A percentile compares a stretch with the other conserved stretches of the same genome.
Conservation (phyloP, 2,888 invertebrate species). For the Hirtodrosophila trivittata region DNA sequence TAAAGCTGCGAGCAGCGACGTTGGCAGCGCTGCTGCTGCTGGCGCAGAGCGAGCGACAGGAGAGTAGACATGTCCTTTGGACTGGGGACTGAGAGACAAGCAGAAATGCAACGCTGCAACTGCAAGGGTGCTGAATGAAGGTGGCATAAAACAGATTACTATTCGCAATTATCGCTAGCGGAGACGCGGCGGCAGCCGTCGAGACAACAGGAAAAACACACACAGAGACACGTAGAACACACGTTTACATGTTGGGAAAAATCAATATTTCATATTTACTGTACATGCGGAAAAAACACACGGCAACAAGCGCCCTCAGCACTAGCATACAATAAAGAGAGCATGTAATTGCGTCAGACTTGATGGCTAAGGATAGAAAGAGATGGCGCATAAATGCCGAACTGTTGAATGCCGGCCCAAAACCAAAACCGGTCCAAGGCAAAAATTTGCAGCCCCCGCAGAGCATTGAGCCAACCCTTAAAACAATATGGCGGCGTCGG, state of each 20-base stretch:
- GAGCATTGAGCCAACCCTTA: slow-evolving; percentile 53
- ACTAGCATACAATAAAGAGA: slow-evolving; percentile 2
- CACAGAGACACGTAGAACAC: slow-evolving; percentile 7
- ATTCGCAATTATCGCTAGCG: slow-evolving; percentile 20
- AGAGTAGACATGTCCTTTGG: slow-evolving; percentile 15
- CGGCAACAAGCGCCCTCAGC: slow-evolving; percentile 18
- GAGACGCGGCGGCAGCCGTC: too few species aligned
- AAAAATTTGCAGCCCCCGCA: slow-evolving; percentile 51
- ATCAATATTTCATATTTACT: slow-evolving; percentile 76
- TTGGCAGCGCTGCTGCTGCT: slow-evolving; percentile 14
- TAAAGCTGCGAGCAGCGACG: slow-evolving; percentile 55
- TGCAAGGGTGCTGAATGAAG: slow-evolving; percentile 25
- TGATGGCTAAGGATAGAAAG: slow-evolving; percentile 12
- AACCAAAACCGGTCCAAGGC: slow-evolving; percentile 29
- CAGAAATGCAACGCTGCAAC: slow-evolving; percentile 52
- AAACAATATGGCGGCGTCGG: slow-evolving; percentile 77
- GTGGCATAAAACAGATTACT: slow-evolving; percentile 27
- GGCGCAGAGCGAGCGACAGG: slow-evolving; percentile 26
- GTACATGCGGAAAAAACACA: slow-evolving; percentile 28
- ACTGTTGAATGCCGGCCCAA: slow-evolving; percentile 79
- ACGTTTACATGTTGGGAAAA: slow-evolving; percentile 49
- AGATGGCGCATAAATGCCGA: slow-evolving; percentile 63
- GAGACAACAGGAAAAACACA: slow-evolving; percentile 5
- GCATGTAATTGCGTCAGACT: background rate
- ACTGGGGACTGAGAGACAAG: slow-evolving; percentile 10